These are phyloP conservation scores for Bombus fervidus DNA, from an alignment of 1,140 invertebrate species.

Conservation along the genomic window DNA sequence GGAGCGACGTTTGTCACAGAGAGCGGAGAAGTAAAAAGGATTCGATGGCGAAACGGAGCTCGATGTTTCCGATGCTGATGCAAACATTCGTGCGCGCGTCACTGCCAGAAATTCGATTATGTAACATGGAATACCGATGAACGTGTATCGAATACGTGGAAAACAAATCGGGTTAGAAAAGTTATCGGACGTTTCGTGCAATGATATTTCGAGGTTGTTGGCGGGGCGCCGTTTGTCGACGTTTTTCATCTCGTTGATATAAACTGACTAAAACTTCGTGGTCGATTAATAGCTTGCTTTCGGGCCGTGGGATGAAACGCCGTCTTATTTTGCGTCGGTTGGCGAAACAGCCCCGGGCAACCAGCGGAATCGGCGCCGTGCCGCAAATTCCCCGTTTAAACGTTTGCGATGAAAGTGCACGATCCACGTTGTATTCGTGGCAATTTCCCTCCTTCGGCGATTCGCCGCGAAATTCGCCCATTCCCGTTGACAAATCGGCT, in stretches of 20 bases:
- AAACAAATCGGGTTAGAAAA: too few relatives aligned
- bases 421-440: not conserved
- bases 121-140: too few relatives aligned
- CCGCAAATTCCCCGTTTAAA: conserved; percentile 15
- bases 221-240: not conserved
- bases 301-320: not conserved
- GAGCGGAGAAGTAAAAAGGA: not conserved
- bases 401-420: not conserved
- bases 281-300: conserved; percentile 10
- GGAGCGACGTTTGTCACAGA: not conserved
- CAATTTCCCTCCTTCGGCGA: not conserved
- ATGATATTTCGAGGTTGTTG: too few relatives aligned
- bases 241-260: not conserved
- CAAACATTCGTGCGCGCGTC: not conserved
- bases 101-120: too few relatives aligned
- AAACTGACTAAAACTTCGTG: not conserved
- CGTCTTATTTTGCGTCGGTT: conserved; percentile 19
- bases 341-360: not conserved
- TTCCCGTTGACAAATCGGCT: not conserved
- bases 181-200: too few relatives aligned
- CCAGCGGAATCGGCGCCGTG: not conserved
- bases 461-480: not conserved
- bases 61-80: not conserved
- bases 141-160: too few relatives aligned
- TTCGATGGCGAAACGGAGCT: not conserved